Percentiles rank a stretch among this genome's conserved stretches.
Conservation (phyloP, 1,140 invertebrate genomes). For the Ctenoplectra terminalis region DNA sequence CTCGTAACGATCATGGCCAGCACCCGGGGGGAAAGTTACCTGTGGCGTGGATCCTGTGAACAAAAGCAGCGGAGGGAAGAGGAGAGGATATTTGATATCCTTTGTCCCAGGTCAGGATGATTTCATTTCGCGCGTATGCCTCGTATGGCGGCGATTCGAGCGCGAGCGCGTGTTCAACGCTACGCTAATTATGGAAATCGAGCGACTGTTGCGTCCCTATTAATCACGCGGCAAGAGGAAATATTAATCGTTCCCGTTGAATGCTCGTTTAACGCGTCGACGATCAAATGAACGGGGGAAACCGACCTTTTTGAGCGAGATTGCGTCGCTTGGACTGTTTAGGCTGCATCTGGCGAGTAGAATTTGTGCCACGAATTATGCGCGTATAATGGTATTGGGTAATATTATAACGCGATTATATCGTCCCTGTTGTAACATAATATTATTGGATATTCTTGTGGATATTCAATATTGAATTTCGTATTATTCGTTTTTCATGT, state of each 20-base stretch:
- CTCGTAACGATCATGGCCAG: constrained; percentile 82
- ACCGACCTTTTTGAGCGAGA: not conserved
- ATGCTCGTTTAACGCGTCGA: constrained; percentile 6
- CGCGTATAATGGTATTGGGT: not conserved
- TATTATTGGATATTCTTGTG: too few relatives aligned
- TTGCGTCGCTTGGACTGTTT: not conserved
- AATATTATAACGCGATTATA: not conserved
- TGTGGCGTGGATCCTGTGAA: constrained; percentile 77
- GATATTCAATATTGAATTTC: too few relatives aligned
- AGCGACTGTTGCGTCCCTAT: constrained; percentile 21
- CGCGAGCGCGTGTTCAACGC: not conserved
- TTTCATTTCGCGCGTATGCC: not conserved
- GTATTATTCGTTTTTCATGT: too few relatives aligned
- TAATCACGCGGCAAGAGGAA: constrained; percentile 18
- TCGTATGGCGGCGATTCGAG: not conserved
- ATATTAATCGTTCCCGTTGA: constrained; percentile 25
- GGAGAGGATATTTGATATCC: constrained; percentile 1
- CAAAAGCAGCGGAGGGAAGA: not conserved
- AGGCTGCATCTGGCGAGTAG: not conserved
- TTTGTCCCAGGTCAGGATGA: not conserved
- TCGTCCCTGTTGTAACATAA: too few relatives aligned
- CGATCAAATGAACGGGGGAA: not conserved
- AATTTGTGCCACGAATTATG: not conserved
- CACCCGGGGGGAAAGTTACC: constrained; percentile 77
- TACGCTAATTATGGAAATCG: constrained; percentile 47